phyloP scores from a whole-genome alignment of 2,797 vertebrate genomes.

The Dicrostonyx torquatus region DNA sequence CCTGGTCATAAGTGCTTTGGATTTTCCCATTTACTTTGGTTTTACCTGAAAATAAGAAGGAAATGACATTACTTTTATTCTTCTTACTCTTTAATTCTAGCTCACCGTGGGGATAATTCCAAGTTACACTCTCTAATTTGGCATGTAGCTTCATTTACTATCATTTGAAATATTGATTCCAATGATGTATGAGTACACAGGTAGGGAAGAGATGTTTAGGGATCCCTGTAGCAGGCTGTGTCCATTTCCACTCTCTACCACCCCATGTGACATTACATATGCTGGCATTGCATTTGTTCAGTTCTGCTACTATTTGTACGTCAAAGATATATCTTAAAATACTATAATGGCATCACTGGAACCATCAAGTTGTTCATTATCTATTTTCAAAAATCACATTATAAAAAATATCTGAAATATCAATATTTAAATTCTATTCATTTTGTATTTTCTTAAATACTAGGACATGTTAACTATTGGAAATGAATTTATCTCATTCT shows the following conservation, averaged over 20 bases:
- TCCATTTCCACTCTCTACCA: neutral
- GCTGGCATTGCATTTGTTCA: neutral
- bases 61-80: constrained; percentile 58
- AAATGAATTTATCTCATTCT: neutral
- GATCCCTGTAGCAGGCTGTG: neutral
- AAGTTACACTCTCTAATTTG: neutral
- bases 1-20: constrained; percentile 87
- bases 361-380: neutral
- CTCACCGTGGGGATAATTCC: neutral
- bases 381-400: neutral
- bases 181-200: neutral
- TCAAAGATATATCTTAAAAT: constrained; percentile 7
- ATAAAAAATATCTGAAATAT: constrained; percentile 31
- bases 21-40: constrained; percentile 87
- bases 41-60: constrained; percentile 83
- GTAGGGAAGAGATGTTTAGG: neutral
- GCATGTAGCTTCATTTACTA: neutral
- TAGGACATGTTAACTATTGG: neutral
- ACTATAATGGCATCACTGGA: neutral
- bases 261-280: neutral
- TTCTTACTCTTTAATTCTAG: neutral
- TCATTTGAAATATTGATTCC: constrained; percentile 13
- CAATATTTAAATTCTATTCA: neutral
- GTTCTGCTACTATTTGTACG: neutral
- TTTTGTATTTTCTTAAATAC: constrained; percentile 30